Evolutionary conservation across 1,140 invertebrate genomes (phyloP).

Genomic region (Papilio helenus): DNA sequence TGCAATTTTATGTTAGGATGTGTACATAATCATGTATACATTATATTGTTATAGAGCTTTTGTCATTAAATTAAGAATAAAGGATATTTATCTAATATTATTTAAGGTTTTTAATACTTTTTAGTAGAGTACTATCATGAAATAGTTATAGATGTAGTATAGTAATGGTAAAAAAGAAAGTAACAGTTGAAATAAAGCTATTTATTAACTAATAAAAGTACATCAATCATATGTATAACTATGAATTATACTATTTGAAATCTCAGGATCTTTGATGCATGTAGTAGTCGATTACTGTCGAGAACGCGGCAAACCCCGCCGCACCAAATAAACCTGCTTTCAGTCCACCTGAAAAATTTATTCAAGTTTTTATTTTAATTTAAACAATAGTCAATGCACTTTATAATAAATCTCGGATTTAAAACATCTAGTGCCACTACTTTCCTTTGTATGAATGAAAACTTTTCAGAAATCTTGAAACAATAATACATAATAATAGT

Average conservation of each 20-base stretch:
- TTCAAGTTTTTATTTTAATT: background rate
- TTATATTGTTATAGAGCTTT: too few relatives aligned
- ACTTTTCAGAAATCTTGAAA: too few relatives aligned
- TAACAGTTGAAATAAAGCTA: background rate
- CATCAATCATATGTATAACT: background rate
- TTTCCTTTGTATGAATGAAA: too few relatives aligned
- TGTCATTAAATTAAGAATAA: too few relatives aligned
- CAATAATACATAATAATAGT: too few relatives aligned
- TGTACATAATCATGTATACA: too few relatives aligned
- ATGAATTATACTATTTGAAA: conserved; percentile 33
- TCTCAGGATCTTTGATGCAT: conserved; percentile 85
- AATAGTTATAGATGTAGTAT: background rate
- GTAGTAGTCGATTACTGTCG: conserved; percentile 97
- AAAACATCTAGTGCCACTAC: background rate
- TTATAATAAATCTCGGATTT: background rate
- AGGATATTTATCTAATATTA: too few relatives aligned
- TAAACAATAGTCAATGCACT: background rate
- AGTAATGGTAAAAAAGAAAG: background rate
- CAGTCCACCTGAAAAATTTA: conserved; percentile 91
- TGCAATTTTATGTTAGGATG: too few relatives aligned
- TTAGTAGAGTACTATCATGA: background rate
- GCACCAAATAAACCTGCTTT: conserved; percentile 96
- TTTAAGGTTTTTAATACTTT: background rate
- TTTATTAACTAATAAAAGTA: conserved; percentile 1
- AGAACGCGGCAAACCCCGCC: conserved; percentile 97